These are phyloP conservation scores for Drosophila cyrtoloma DNA, from an alignment of 2,888 invertebrate genomes.

Conservation along the genomic window DNA sequence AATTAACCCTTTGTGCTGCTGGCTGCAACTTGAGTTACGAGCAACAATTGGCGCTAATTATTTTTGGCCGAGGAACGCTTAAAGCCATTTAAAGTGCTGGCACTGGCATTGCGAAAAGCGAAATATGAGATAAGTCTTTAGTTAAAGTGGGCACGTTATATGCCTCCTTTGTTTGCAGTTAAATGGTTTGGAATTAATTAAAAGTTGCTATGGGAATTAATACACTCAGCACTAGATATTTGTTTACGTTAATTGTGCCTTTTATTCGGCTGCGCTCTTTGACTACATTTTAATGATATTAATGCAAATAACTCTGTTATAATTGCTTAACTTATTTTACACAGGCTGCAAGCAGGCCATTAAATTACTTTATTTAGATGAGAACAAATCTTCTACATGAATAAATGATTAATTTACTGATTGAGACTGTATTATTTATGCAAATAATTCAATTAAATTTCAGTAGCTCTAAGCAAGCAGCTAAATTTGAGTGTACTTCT, in stretches of 20 bases:
- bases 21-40: slow-evolving; percentile 45
- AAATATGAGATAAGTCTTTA: slow-evolving; percentile 68
- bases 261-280: neutral
- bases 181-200: slow-evolving; percentile 81
- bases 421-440: neutral
- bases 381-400: neutral
- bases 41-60: slow-evolving; percentile 65
- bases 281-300: neutral
- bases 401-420: neutral
- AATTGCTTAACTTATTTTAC: neutral
- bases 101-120: slow-evolving; percentile 58
- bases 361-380: no score
- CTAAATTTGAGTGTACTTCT: neutral
- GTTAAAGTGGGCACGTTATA: slow-evolving; percentile 44
- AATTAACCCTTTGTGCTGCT: slow-evolving; percentile 60
- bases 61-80: slow-evolving; percentile 36
- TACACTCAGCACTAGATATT: slow-evolving; percentile 40
- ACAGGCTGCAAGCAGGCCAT: neutral
- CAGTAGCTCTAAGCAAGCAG: neutral
- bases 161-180: slow-evolving; percentile 62
- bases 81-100: slow-evolving; percentile 35
- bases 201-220: slow-evolving; percentile 58
- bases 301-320: neutral
- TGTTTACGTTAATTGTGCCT: slow-evolving; percentile 4
- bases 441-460: neutral